Base-by-base conservation (phyloP, 2,888 invertebrate species). In the Xanthostigma xanthostigma region DNA sequence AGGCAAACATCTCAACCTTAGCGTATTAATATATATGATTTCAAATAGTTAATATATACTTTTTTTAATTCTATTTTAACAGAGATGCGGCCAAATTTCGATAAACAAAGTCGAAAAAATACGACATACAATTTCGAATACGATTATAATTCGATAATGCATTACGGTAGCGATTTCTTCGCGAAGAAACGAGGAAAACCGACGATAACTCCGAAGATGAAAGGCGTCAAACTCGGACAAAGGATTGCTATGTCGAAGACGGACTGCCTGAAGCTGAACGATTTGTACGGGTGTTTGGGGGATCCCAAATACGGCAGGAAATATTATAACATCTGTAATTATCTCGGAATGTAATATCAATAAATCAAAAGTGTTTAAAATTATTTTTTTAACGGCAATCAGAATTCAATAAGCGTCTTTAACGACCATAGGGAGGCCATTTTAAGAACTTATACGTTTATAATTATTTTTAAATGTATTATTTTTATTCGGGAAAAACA, bases 81-180 rank as follows among this genome's bases (percentile, higher is more conserved):
- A 67, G 78, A 71, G 49, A 80, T 74, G 57, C 65, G 71, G 46
- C 69, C 73, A 36, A 81, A 82, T 59, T 81, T 82, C 56, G 77
- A 78, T 52, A 76, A 80, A 45, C 75, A 80, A 53, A 75, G 78
- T 44, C 63, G 74, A 36, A 73, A 74, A 45, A 78, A 79, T 54
- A 79, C 79, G 8, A 76, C 78, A 8, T 77, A 78, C 58, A 69
- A 72, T 44, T 82, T 79, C 61, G 79, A 80, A 49, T 88, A 88
- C 58, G 86, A 86, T 62, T 86, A 79, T 60, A 78, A 80, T 53
- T 82, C 82, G 10, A 79, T 86, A 36, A 84, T 87, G 84, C 88
- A 88, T 62, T 88, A 88, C 55, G 81, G 81, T 2, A 69, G 70
- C 53, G 69, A 70, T 57, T 81, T 77, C 61, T 81, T 81, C 60